Conservation (phyloP, 1,140 invertebrate genomes). For the Drosophila kikkawai region DNA sequence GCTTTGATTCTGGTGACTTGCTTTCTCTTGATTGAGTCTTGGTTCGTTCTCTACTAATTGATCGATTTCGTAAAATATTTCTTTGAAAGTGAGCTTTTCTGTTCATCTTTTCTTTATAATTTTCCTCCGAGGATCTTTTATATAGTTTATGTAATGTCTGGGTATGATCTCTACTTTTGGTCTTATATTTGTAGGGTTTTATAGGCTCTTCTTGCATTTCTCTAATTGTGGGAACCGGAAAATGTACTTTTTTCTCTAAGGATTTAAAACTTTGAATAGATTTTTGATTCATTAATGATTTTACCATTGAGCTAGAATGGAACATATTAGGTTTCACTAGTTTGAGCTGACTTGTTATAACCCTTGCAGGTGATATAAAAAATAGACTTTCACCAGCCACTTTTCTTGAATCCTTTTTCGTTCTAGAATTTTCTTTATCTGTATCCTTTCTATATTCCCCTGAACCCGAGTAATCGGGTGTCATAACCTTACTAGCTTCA, state of each 20-base stretch:
- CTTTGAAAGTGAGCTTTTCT: neutral
- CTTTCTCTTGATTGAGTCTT: neutral
- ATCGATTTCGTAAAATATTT: neutral
- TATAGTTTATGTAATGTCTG: neutral
- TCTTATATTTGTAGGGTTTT: neutral
- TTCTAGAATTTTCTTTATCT: neutral
- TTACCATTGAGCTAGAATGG: neutral
- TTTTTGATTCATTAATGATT: neutral
- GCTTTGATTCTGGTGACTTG: neutral
- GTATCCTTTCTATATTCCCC: constrained; percentile 2
- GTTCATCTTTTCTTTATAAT: neutral
- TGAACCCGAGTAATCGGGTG: neutral
- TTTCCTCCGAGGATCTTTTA: neutral
- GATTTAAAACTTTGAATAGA: neutral
- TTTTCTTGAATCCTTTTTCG: neutral
- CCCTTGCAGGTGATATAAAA: neutral
- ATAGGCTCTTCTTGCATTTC: neutral
- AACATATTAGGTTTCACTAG: neutral
- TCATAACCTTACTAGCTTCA: neutral
- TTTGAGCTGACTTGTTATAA: neutral
- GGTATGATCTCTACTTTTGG: neutral
- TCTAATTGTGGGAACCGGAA: neutral
- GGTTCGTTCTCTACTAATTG: neutral
- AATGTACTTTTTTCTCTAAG: neutral
- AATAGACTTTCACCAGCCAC: constrained; percentile 2